Evolutionary conservation across 1,140 invertebrate genomes (phyloP).

Genomic region (Cotesia typhae): DNA sequence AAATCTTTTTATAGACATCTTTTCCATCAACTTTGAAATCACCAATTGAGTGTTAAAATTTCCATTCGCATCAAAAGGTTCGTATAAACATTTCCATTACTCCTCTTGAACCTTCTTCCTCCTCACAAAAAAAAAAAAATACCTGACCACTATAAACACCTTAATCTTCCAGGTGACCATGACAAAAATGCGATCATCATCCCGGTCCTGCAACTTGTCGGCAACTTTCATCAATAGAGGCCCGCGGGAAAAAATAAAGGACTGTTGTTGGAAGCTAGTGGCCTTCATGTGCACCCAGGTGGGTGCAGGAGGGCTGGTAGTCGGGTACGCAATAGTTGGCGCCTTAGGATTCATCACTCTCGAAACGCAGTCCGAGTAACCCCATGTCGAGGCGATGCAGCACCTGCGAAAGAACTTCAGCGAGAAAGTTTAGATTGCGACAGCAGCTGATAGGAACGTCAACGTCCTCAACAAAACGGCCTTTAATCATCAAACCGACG

Average conservation of each 20-base stretch:
- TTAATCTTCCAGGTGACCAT: slow-evolving; percentile 34
- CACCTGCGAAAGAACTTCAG: slow-evolving; percentile 68
- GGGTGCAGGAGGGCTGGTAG: slow-evolving; percentile 92
- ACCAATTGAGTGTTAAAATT: too few species aligned
- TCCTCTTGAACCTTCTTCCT: too few species aligned
- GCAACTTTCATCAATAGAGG: slow-evolving; percentile 73
- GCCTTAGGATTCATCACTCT: slow-evolving; percentile 91
- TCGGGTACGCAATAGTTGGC: slow-evolving; percentile 93
- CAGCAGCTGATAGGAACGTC: slow-evolving; percentile 64
- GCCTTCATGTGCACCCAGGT: slow-evolving; percentile 95
- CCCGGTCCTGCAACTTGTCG: slow-evolving; percentile 74
- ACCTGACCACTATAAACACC: too few species aligned
- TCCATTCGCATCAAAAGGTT: too few species aligned
- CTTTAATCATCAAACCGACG: slow-evolving; percentile 75
- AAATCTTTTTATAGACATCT: too few species aligned
- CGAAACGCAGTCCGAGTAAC: slow-evolving; percentile 75
- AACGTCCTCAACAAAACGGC: slow-evolving; percentile 81
- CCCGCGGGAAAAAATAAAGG: slow-evolving; percentile 77
- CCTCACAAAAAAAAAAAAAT: too few species aligned
- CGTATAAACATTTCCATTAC: too few species aligned
- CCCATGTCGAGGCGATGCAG: slow-evolving; percentile 65
- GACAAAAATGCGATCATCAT: slow-evolving; percentile 61
- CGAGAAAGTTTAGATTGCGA: slow-evolving; percentile 77
- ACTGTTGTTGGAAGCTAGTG: slow-evolving; percentile 84
- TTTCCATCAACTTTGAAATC: too few species aligned